Percentiles rank a stretch among this genome's conserved stretches.
These are phyloP conservation scores for Syngnathus floridae DNA, from an alignment of 2,113 vertebrate genomes.

Conservation along the genomic window DNA sequence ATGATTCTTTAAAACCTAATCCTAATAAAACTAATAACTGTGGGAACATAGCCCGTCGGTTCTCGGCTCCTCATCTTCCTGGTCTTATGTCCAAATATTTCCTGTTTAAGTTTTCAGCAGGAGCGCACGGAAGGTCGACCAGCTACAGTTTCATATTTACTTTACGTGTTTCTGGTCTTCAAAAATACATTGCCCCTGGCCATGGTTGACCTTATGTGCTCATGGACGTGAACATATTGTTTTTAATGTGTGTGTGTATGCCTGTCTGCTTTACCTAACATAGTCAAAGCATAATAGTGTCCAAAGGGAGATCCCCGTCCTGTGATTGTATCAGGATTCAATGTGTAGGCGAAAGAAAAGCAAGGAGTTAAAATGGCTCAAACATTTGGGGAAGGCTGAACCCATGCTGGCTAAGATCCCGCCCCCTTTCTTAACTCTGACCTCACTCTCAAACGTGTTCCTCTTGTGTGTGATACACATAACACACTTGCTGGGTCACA, in stretches of 20 bases:
- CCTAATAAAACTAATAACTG: conserved; percentile 9
- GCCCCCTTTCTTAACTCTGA: conserved; percentile 61
- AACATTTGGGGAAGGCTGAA: conserved; percentile 40
- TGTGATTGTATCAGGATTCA: conserved; percentile 13
- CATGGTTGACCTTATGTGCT: conserved; percentile 34
- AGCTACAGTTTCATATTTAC: conserved; percentile 41
- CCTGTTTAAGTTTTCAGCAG: conserved; percentile 35
- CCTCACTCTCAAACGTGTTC: conserved; percentile 61
- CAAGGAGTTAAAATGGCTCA: conserved; percentile 51
- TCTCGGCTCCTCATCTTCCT: conserved; percentile 21
- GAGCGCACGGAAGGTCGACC: conserved; percentile 16
- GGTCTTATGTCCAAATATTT: conserved; percentile 41
- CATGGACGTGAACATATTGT: conserved; percentile 18
- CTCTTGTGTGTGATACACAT: conserved; percentile 24
- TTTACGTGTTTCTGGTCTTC: conserved; percentile 47
- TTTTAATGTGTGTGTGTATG: conserved; percentile 15
- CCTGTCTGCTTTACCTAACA: conserved; percentile 46
- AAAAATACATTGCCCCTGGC: conserved; percentile 40
- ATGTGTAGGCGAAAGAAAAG: not conserved
- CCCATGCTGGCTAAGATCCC: conserved; percentile 47
- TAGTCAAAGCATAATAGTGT: conserved; percentile 20
- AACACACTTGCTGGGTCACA: conserved; percentile 32
- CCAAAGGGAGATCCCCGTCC: conserved; percentile 10
- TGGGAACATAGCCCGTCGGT: conserved; percentile 17
- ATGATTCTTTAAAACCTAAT: not conserved